Conservation (phyloP, 2,888 invertebrate genomes). For the Mechanitis messenoides region DNA sequence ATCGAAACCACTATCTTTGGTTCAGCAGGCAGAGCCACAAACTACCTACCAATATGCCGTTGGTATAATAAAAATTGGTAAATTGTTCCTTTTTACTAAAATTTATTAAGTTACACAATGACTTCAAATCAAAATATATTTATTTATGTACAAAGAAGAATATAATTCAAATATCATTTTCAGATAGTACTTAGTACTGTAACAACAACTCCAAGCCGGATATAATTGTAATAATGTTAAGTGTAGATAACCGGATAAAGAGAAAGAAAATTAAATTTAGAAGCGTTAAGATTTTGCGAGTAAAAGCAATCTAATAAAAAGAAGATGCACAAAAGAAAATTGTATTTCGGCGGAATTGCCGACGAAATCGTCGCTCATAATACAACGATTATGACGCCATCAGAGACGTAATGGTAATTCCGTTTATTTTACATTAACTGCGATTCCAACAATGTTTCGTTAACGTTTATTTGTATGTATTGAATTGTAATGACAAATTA, state of each 20-base stretch:
- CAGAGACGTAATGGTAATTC: slow-evolving; percentile 33
- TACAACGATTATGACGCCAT: slow-evolving; percentile 40
- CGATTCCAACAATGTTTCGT: no score
- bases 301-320: slow-evolving; percentile 37
- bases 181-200: background rate
- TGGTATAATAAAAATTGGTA: no score
- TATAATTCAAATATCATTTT: no score
- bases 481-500: no score
- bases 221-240: slow-evolving; percentile 18
- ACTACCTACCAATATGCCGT: no score
- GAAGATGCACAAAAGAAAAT: slow-evolving; percentile 46
- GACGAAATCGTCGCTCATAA: slow-evolving; percentile 42
- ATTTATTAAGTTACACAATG: no score
- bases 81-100: no score
- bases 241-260: slow-evolving; percentile 21
- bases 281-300: slow-evolving; percentile 10
- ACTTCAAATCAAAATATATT: no score
- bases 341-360: slow-evolving; percentile 39
- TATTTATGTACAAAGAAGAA: no score
- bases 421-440: slow-evolving; percentile 19
- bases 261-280: slow-evolving; percentile 9
- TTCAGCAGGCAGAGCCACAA: no score
- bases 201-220: slow-evolving; percentile 15
- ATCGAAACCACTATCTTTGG: no score
- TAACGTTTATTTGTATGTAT: no score